Conservation (phyloP, 2,113 vertebrate genomes). For the Arothron firmamentum region DNA sequence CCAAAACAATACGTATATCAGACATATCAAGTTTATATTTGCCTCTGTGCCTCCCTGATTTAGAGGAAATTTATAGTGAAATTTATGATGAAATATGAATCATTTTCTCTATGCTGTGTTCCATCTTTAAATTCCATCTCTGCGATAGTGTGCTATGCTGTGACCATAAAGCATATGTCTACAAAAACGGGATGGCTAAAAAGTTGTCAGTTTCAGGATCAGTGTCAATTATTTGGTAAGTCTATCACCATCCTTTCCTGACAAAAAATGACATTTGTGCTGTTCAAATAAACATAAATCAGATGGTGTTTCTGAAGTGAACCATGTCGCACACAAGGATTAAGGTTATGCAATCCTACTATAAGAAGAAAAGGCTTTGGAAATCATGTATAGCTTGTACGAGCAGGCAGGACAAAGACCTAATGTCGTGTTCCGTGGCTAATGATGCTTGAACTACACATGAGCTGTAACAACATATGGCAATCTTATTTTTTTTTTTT, state of each 20-base stretch:
- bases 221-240: no score
- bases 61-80: not conserved
- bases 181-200: no score
- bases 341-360: not conserved
- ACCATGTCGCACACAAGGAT: constrained; percentile 2
- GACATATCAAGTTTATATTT: not conserved
- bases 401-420: constrained; percentile 35
- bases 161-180: no score
- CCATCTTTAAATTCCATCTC: no score
- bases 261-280: no score
- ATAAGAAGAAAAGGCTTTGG: no score
- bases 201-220: no score
- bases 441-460: constrained; percentile 51
- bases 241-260: no score
- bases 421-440: constrained; percentile 12
- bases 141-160: no score
- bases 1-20: not conserved
- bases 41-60: not conserved
- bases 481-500: not conserved
- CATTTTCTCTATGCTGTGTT: no score
- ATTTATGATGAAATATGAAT: no score
- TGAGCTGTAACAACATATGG: constrained; percentile 10
- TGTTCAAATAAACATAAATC: constrained; percentile 2
- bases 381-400: no score
- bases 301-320: not conserved